Evolutionary conservation across 2,797 vertebrate species (phyloP).

Genomic region (Tiaroga cobitis): DNA sequence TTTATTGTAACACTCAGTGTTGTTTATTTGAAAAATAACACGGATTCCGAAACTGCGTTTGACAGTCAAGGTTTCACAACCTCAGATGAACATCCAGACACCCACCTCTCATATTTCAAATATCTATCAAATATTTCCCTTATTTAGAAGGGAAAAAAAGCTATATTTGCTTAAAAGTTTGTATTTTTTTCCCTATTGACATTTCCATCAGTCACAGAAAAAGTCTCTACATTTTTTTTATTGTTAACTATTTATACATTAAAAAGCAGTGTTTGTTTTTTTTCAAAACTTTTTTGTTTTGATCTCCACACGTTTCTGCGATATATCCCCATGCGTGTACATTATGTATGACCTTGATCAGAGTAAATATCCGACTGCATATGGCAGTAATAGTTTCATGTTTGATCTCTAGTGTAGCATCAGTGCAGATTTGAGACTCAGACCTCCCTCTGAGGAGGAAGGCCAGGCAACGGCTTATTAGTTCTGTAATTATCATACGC

Average conservation of each 20-base stretch:
- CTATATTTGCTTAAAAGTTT: not conserved
- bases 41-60: not conserved
- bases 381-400: conserved; percentile 2
- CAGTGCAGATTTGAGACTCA: conserved; percentile 6
- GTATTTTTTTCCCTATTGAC: no score
- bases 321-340: not conserved
- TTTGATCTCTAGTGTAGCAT: conserved; percentile 35
- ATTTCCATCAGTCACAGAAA: not conserved
- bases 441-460: conserved; percentile 27
- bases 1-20: not conserved
- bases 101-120: not conserved
- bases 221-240: not conserved
- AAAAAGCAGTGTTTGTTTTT: not conserved
- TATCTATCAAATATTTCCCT: no score
- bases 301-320: not conserved
- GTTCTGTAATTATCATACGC: conserved; percentile 40
- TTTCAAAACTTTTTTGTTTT: not conserved
- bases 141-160: not conserved
- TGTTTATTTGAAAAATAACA: conserved; percentile 6
- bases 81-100: not conserved
- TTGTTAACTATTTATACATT: not conserved
- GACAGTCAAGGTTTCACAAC: not conserved
- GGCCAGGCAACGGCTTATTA: conserved; percentile 38
- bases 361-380: not conserved
- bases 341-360: not conserved